These are phyloP conservation scores for Phocoena phocoena DNA, from an alignment of 2,113 vertebrate genomes.

Conservation along the genomic window DNA sequence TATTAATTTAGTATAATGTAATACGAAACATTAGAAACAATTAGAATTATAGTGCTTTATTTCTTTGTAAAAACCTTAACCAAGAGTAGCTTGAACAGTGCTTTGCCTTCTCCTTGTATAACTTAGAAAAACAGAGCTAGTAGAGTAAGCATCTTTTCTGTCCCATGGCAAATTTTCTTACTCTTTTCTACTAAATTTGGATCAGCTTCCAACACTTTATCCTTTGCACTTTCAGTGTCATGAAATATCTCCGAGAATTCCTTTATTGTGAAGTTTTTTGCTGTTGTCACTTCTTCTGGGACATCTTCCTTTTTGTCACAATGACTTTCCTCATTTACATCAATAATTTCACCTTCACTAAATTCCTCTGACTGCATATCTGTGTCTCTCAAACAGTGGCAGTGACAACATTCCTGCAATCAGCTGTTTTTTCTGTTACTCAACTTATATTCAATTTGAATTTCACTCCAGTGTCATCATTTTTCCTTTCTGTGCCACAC, in stretches of 20 bases:
- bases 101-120: not conserved
- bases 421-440: not conserved
- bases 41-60: not conserved
- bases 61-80: constrained; percentile 12
- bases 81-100: not conserved
- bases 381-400: not conserved
- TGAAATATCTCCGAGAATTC: not conserved
- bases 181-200: not conserved
- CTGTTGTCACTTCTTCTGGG: not conserved
- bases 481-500: not conserved
- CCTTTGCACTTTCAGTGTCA: not conserved
- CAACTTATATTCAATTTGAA: not conserved
- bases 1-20: not conserved
- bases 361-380: not conserved
- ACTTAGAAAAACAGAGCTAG: not conserved
- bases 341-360: not conserved
- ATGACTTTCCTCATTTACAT: not conserved
- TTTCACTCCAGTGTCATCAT: not conserved
- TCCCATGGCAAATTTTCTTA: not conserved
- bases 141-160: not conserved
- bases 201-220: not conserved
- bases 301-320: not conserved
- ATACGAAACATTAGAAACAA: not conserved
- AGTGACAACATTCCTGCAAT: not conserved
- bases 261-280: not conserved